Percentiles rank a stretch among this genome's conserved stretches.
Evolutionary conservation across 2,888 invertebrate genomes (phyloP).

Genomic region (Ophraella communa): DNA sequence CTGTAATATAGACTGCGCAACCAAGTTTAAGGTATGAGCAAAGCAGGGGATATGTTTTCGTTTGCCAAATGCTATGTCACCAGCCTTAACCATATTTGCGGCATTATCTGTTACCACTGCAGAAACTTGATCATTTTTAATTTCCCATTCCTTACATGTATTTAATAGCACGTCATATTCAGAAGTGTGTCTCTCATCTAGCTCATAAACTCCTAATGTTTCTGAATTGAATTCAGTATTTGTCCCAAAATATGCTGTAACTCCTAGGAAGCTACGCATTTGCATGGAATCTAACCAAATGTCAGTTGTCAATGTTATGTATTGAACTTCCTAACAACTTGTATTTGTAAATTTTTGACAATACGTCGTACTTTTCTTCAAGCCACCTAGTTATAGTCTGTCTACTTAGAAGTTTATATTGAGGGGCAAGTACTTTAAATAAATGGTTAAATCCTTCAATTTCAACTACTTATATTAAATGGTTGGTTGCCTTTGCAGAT

Average conservation of each 20-base stretch:
- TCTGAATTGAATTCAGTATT: slow-evolving; percentile 12
- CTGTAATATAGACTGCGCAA: slow-evolving; percentile 24
- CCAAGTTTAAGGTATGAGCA: slow-evolving; percentile 35
- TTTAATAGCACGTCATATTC: slow-evolving; percentile 12
- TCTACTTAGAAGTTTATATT: slow-evolving; percentile 30
- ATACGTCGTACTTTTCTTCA: slow-evolving; percentile 32
- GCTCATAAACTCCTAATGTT: slow-evolving; percentile 24
- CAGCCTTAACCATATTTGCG: slow-evolving; percentile 15
- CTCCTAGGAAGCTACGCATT: slow-evolving; percentile 35
- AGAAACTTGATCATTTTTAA: background rate
- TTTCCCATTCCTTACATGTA: background rate
- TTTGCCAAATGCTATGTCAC: slow-evolving; percentile 18
- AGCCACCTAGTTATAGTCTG: slow-evolving; percentile 23
- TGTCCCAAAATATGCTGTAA: slow-evolving; percentile 25
- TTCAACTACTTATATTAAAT: background rate
- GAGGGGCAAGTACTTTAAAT: slow-evolving; percentile 24
- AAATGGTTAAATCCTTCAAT: slow-evolving; percentile 32
- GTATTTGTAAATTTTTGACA: slow-evolving; percentile 23
- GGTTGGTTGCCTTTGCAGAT: background rate
- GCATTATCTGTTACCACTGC: slow-evolving; percentile 19
- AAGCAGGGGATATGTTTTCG: slow-evolving; percentile 35
- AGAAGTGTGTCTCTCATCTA: slow-evolving; percentile 13
- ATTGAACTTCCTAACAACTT: slow-evolving; percentile 20
- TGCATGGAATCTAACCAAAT: slow-evolving; percentile 37
- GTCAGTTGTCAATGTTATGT: slow-evolving; percentile 34